Evolutionary conservation across 2,888 invertebrate genomes (phyloP).

Genomic region (Keiferia lycopersicella): DNA sequence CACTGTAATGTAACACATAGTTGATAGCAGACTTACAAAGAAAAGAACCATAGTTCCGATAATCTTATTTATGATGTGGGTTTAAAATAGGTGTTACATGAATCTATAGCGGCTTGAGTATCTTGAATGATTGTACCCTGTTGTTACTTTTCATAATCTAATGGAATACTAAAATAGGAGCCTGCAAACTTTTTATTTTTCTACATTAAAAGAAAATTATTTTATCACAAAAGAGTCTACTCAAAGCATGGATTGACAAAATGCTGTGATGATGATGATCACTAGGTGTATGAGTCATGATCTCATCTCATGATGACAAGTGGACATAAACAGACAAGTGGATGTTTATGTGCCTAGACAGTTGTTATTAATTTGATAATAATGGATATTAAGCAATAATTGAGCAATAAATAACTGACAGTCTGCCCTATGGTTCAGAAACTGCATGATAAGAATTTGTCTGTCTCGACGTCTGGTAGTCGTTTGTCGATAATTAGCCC

Average conservation of each 20-base stretch:
- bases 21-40: conserved; percentile 20
- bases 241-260: too few relatives aligned
- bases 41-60: conserved; percentile 25
- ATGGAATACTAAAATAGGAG: too few relatives aligned
- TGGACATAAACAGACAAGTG: too few relatives aligned
- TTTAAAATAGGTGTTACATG: neutral
- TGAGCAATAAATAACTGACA: neutral
- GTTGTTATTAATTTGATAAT: neutral
- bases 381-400: neutral
- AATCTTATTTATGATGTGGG: neutral
- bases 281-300: too few relatives aligned
- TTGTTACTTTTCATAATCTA: neutral
- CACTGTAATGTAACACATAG: neutral
- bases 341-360: neutral
- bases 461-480: neutral
- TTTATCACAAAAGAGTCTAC: too few relatives aligned
- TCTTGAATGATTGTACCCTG: neutral
- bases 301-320: too few relatives aligned
- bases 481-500: neutral
- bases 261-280: too few relatives aligned
- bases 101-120: conserved; percentile 3
- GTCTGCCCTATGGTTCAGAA: neutral
- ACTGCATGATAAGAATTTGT: conserved; percentile 13
- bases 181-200: too few relatives aligned
- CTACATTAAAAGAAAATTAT: too few relatives aligned